A percentile compares a stretch with the other conserved stretches of the same genome.
Conservation (phyloP, 2,888 invertebrate genomes). For the Lobophora halterata region DNA sequence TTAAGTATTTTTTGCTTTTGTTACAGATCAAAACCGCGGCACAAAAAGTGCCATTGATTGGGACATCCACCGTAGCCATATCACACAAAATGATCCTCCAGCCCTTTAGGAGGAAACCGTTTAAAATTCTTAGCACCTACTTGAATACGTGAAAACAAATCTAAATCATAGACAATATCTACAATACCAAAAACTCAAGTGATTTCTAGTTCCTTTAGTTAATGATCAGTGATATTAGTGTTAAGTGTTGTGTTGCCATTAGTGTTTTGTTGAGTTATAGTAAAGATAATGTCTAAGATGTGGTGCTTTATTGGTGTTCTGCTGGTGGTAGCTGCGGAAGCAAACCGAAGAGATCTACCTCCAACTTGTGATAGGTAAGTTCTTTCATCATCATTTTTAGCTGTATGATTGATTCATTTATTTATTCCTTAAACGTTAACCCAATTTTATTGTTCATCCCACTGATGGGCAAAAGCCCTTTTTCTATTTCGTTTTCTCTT, state of each 20-base stretch:
- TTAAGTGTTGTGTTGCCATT: conserved; percentile 54
- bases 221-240: conserved; percentile 68
- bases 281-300: conserved; percentile 50
- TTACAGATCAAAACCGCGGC: conserved; percentile 56
- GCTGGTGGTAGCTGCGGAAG: conserved; percentile 49
- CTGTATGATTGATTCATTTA: too few relatives aligned
- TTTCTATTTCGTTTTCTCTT: too few relatives aligned
- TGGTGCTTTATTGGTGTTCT: conserved; percentile 51
- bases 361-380: conserved; percentile 80
- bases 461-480: too few relatives aligned
- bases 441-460: too few relatives aligned
- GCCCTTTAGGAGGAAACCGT: conserved; percentile 61
- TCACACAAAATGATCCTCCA: conserved; percentile 59
- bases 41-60: conserved; percentile 39
- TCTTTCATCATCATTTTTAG: too few relatives aligned
- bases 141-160: conserved; percentile 62
- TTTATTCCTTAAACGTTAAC: too few relatives aligned
- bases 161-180: conserved; percentile 16
- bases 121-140: conserved; percentile 61
- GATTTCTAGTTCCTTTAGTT: conserved; percentile 50
- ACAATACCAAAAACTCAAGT: conserved; percentile 38
- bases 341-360: conserved; percentile 67
- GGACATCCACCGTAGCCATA: conserved; percentile 39
- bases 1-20: conserved; percentile 39
- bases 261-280: conserved; percentile 29